Base-by-base conservation (phyloP, 2,113 vertebrate species). In the Larimichthys polyactis region DNA sequence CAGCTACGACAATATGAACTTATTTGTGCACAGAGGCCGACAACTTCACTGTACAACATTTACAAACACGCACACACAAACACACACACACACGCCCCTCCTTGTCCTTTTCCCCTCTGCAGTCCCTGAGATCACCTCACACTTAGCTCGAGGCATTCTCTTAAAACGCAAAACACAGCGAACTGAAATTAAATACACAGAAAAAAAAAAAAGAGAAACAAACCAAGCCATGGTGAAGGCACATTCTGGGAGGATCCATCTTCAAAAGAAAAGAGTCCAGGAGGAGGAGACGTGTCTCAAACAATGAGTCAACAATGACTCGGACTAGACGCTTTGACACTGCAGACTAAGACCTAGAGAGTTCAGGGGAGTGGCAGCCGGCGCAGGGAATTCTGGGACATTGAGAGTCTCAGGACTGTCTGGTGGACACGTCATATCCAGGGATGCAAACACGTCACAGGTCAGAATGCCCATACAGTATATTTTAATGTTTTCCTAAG, bases 41-140 rank as follows among this genome's bases (percentile, higher is more conserved):
- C 59, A 44, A 44, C 7, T 8, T 40, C 36, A 40, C 78, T 86
- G 82, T 87, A 90, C 82, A 84, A 74, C 84, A 86, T 75, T 82
- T 79, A 87, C 75, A 83, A 15, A 71, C 19, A 57, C 46, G 80
- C 51, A 75, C 49, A 66, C 22, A 58, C 49, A 52, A 16, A 48
- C 24, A 57, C 67, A 29, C 58, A 12, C 24, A 52, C 67, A 29
- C 58, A 16, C 36, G 10, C 49, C 54, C 16, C 40, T 46, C 74
- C 68, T 52, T 12, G n/a, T 77, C 71, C 67, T 51, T 73, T 40
- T 62, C 67, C 62, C 76, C 88, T 81, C 86, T 78, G 75, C 85
- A 75, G 89, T 93, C 93, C 94, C 95, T 95, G 94, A 95, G 95
- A 94, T 93, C 88, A 93, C 90, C 92, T 93, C 87, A 88, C 85